A percentile compares a stretch with the other conserved stretches of the same genome.
These are phyloP conservation scores for Heptranchias perlo DNA, from an alignment of 2,113 vertebrate species.

Conservation along the genomic window DNA sequence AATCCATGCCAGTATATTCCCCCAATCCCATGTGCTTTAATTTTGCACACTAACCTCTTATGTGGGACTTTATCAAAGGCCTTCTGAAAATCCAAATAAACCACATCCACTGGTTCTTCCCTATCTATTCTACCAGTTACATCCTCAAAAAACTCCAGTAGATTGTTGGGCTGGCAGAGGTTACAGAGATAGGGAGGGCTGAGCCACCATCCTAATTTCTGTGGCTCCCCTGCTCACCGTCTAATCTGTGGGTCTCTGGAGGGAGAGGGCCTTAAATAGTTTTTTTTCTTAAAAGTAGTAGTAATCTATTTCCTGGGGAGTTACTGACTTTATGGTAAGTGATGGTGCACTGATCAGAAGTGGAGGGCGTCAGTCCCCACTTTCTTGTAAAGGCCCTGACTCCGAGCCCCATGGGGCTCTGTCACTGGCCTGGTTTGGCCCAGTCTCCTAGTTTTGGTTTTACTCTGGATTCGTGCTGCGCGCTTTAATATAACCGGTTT, in stretches of 20 bases:
- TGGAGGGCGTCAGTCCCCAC: neutral
- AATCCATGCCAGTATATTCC: too few relatives aligned
- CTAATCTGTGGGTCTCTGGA: neutral
- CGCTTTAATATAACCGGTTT: neutral
- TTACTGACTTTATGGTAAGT: neutral
- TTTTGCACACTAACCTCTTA: too few relatives aligned
- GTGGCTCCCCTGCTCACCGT: neutral
- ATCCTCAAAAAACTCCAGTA: too few relatives aligned
- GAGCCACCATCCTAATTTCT: neutral
- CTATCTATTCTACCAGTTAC: too few relatives aligned
- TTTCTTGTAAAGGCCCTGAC: neutral
- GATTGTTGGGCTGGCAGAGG: neutral
- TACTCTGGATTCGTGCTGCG: neutral
- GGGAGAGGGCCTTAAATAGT: too few relatives aligned
- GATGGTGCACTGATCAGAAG: neutral
- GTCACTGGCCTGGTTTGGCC: neutral
- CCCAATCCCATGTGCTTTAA: too few relatives aligned
- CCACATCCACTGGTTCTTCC: too few relatives aligned
- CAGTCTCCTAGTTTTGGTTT: neutral
- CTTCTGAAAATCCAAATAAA: too few relatives aligned
- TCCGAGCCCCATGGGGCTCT: neutral
- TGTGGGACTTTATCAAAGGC: too few relatives aligned
- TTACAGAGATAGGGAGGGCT: neutral
- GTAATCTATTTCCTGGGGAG: neutral
- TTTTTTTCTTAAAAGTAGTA: too few relatives aligned